phyloP scores from a whole-genome alignment of 2,888 invertebrate species.

The Stenodera caucasica region DNA sequence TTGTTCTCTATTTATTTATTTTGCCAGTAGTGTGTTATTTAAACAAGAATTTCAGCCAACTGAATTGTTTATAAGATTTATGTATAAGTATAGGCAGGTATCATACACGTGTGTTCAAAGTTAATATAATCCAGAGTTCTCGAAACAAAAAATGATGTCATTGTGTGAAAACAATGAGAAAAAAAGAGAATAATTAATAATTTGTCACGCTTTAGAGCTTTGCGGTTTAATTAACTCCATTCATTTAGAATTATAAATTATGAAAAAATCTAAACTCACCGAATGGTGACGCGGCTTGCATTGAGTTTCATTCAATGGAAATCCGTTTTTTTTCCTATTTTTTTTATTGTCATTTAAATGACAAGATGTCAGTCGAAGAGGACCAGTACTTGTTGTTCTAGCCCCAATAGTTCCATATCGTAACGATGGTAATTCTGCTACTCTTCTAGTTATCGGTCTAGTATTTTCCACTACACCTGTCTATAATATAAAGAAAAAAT shows the following conservation, averaged over 20 bases:
- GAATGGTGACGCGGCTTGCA: conserved; percentile 31
- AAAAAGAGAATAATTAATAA: not conserved
- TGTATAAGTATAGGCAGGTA: too few relatives aligned
- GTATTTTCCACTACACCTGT: conserved; percentile 18
- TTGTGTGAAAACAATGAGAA: not conserved
- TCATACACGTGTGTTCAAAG: not conserved
- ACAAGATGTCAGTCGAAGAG: conserved; percentile 37
- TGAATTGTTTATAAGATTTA: not conserved
- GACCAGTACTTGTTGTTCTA: conserved; percentile 40
- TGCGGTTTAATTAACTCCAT: not conserved
- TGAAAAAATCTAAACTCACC: conserved; percentile 29
- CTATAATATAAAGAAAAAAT: conserved; percentile 12
- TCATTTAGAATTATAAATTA: not conserved
- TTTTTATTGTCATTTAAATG: conserved; percentile 32
- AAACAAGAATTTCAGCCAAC: conserved; percentile 1
- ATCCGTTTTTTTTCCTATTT: conserved; percentile 11
- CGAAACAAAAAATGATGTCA: not conserved
- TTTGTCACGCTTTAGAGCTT: not conserved
- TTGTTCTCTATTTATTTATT: too few relatives aligned
- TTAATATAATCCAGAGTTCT: too few relatives aligned
- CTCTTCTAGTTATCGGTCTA: conserved; percentile 34
- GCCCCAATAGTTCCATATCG: conserved; percentile 46
- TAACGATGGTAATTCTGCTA: conserved; percentile 49
- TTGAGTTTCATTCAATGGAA: conserved; percentile 22
- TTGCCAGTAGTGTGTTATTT: not conserved